Base-by-base conservation (phyloP, 2,888 invertebrate species). In the Callosobruchus maculatus region DNA sequence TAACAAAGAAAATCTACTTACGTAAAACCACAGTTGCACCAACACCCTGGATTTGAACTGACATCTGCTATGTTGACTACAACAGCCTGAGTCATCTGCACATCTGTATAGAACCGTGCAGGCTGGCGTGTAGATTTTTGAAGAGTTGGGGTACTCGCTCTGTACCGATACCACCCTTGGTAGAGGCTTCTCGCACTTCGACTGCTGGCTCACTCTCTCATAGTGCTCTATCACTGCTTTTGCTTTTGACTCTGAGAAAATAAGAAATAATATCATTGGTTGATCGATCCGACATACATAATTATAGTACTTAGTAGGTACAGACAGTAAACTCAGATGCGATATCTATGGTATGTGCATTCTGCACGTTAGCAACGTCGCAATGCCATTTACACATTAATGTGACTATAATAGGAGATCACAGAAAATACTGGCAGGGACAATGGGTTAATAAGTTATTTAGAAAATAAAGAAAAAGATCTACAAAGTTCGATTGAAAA, bases 81-180 rank as follows among this genome's bases (percentile, higher is more conserved):
- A 97, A 88, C 97, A 97, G 73, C 97, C 97, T 21, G 95, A 92
- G 87, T 95, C 95, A 80, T 95, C 94, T 18, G 93, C 92, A 86
- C 97, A 97, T 77, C 95, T 92, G 85, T 97, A 94, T 72, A 97
- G 88, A 72, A 94, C 91, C 20, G 96, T 96, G 85, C 96, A 97
- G 71, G 94, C 93, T 0, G 97, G 97, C 82, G 93, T 89, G 88
- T 95, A 97, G 21, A 91, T 90, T 80, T 93, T 94, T 77, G 92
- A 90, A 1, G 92, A 89, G 75, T 92, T 91, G 0, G 93, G 93
- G 76, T 93, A 93, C 70, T 92, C 89, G 72, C 93, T 92, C 72
- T 92, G 90, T 22, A 96, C 93, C 70, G 92, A 90, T 72, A 96
- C 90, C 83, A 96, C 92, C 79, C 93, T 91, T 18, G 93, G 92